Base-by-base conservation (phyloP, 2,113 vertebrate species). In the Chascanopsetta lugubris region DNA sequence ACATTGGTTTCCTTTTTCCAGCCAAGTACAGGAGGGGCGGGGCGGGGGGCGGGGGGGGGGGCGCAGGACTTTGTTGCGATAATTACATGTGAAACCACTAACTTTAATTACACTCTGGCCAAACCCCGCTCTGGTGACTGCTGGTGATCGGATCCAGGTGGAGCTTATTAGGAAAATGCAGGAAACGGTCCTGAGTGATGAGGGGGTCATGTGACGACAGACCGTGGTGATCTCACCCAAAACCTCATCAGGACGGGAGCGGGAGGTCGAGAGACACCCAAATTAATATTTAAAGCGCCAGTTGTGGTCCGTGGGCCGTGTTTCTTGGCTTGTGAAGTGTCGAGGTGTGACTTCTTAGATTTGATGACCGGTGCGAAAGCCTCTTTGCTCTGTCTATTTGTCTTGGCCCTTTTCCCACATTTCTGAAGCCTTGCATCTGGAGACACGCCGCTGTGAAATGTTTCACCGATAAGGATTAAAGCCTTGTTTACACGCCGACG, bases 21-120 rank as follows among this genome's bases (percentile, higher is more conserved):
- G 9, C 61, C 59, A 71, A 75, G 61, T 45, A 63, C 54, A 45
- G 46, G 12, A 42, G 42, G 71, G 8, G 15, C 64, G 60, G 18
- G 57, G 68, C 75, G 43, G 46, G 12, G 46, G 42, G 71, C 10
- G 15, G 61, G 60, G 18, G 57, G 43, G 46, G 12, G 46, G 42
- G 71, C 10, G 15, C 64, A 62, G 18, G 57, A 70, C 75, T 84
- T 53, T 87, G 82, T 79, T 84, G 75, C 70, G 76, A 84, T 77
- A 78, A 87, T 85, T 69, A 67, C 47, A 61, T 21, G 61, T 70
- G 58, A 83, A 83, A 78, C 80, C 55, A 61, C 82, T 58, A 62
- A 61, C 55, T 88, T 88, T 85, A 86, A 89, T 90, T 88, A 83
- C 66, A 81, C 85, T 84, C 75, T 65, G 53, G 63, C 72, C 57